Percentiles rank a stretch among this genome's conserved stretches.
Conservation (phyloP, 2,888 invertebrate species). For the Nephrotoma flavescens region DNA sequence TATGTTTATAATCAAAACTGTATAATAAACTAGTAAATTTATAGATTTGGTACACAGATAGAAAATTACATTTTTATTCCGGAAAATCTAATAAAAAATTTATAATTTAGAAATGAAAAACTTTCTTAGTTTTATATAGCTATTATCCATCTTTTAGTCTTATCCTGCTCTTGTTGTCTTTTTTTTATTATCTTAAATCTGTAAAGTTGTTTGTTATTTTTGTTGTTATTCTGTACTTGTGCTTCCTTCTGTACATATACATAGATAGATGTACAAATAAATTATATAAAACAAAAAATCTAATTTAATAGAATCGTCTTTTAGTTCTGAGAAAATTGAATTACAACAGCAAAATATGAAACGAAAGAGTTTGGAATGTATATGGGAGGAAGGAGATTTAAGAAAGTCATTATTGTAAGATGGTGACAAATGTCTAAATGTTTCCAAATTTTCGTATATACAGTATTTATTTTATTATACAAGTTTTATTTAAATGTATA, state of each 20-base stretch:
- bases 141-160: background rate
- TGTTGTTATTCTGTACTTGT: background rate
- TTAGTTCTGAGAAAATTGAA: background rate
- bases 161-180: background rate
- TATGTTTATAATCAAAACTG: background rate
- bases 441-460: too few species aligned
- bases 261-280: background rate
- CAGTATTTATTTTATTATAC: too few species aligned
- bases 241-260: background rate
- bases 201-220: background rate
- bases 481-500: too few species aligned
- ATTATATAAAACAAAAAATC: background rate
- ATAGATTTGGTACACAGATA: background rate
- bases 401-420: too few species aligned
- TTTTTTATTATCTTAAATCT: background rate
- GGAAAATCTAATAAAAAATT: background rate
- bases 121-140: background rate
- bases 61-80: background rate
- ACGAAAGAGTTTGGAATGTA: background rate
- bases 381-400: too few species aligned
- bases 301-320: background rate
- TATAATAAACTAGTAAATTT: background rate
- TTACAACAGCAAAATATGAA: background rate
- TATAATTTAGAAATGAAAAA: background rate
- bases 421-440: too few species aligned